Percentiles rank a stretch among this genome's conserved stretches.
These are phyloP conservation scores for Cettia cetti DNA, from an alignment of 2,113 vertebrate genomes.

Conservation along the genomic window DNA sequence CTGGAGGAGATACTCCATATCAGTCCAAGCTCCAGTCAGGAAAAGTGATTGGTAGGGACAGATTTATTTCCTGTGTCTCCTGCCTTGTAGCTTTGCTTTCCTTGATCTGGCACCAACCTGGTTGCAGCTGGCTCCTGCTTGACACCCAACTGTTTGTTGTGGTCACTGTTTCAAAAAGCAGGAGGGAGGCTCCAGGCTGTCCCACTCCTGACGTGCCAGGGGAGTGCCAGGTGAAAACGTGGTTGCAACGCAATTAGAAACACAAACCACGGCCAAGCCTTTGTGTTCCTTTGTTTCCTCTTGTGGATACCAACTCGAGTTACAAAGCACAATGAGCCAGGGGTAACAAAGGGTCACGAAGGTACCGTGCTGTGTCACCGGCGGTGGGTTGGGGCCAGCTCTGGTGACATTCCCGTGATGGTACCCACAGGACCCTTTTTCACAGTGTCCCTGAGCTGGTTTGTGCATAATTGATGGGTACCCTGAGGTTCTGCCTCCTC, in stretches of 20 bases:
- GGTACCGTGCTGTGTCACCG: not conserved
- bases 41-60: not conserved
- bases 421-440: not conserved
- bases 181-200: not conserved
- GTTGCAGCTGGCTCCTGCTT: not conserved
- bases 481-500: not conserved
- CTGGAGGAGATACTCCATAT: not conserved
- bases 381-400: not conserved
- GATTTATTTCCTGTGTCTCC: not conserved
- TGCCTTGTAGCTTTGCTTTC: not conserved
- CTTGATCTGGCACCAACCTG: not conserved
- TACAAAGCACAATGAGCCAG: not conserved
- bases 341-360: not conserved
- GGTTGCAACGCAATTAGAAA: not conserved
- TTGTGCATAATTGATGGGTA: slow-evolving; percentile 34
- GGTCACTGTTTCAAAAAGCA: not conserved
- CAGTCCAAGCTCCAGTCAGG: not conserved
- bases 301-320: slow-evolving; percentile 4
- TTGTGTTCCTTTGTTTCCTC: slow-evolving; percentile 40
- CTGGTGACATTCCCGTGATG: not conserved
- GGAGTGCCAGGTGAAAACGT: not conserved
- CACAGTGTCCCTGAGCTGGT: not conserved
- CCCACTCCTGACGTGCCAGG: not conserved
- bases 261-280: slow-evolving; percentile 11
- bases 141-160: not conserved